Base-by-base conservation (phyloP, 2,113 vertebrate genomes). In the Daboia siamensis region DNA sequence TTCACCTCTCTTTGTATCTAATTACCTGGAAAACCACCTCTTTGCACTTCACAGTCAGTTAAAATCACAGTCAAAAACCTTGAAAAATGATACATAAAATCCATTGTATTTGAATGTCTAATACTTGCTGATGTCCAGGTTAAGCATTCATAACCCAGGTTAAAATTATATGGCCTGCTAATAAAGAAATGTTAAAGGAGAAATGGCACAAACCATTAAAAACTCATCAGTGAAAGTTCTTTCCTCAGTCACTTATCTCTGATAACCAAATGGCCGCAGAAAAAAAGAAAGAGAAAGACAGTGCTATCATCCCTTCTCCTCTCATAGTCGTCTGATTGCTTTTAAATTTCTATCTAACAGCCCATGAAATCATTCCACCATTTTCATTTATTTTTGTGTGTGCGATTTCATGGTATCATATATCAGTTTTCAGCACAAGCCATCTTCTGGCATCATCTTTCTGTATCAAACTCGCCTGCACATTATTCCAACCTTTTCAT, bases 401-500 rank as follows among this genome's bases (percentile, higher is more conserved):
- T 93, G 90, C 85, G 93, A 96, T 96, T 96, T 94, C 95, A 96
- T 95, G 92, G 94, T 92, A 93, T 29, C 93, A 89, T 91, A 15
- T 92, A 96, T 95, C 96, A 93, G 94, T 94, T 95, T 94, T 96
- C 93, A 90, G 91, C 96, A 96, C 95, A 96, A 96, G 95, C 95
- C 94, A 95, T 61, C 94, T 80, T 80, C 91, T 92, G 87, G 95
- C 94, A 96, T 23, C 4, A 69, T 94, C 91, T 96, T 93, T 93
- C 94, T 88, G 57, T 24, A 59, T 9, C 9, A 1, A 12, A 61
- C 88, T 96, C 91, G 89, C 61, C 33, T 69, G 88, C 93, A 90
- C 87, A 84, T 57, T 80, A 95, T 95, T 95, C 95, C 69, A 91
- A 94, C 92, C 85, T 92, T 95, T 91, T 57, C 64, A 91, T 93